These are phyloP conservation scores for Ranitomeya variabilis DNA, from an alignment of 2,113 vertebrate species.

Conservation along the genomic window DNA sequence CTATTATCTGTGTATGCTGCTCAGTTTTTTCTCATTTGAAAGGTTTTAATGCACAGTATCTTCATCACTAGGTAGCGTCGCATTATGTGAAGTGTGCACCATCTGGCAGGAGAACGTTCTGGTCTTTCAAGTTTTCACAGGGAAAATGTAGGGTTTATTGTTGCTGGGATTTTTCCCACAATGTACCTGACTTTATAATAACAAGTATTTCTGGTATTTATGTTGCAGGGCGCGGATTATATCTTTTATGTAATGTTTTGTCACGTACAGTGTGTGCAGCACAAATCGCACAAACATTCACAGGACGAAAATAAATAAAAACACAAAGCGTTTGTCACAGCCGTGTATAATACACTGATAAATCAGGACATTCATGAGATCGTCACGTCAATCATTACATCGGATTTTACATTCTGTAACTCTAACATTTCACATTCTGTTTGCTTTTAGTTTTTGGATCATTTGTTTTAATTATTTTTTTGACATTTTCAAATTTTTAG, in stretches of 20 bases:
- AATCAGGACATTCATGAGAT: neutral
- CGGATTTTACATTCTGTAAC: neutral
- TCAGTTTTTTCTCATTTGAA: no score
- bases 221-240: neutral
- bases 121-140: neutral
- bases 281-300: no score
- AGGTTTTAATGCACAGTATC: no score
- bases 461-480: neutral
- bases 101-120: neutral
- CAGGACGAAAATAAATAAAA: no score
- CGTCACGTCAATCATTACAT: neutral
- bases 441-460: neutral
- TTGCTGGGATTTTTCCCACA: neutral
- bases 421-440: neutral
- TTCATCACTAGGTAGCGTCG: neutral
- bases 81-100: neutral
- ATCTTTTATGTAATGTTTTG: no score
- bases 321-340: no score
- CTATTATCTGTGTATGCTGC: no score
- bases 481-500: neutral
- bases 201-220: neutral
- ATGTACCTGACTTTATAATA: neutral
- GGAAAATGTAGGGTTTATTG: neutral
- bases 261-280: no score
- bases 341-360: neutral